Evolutionary conservation across 2,797 vertebrate genomes (phyloP).

Genomic region (Euthynnus affinis): DNA sequence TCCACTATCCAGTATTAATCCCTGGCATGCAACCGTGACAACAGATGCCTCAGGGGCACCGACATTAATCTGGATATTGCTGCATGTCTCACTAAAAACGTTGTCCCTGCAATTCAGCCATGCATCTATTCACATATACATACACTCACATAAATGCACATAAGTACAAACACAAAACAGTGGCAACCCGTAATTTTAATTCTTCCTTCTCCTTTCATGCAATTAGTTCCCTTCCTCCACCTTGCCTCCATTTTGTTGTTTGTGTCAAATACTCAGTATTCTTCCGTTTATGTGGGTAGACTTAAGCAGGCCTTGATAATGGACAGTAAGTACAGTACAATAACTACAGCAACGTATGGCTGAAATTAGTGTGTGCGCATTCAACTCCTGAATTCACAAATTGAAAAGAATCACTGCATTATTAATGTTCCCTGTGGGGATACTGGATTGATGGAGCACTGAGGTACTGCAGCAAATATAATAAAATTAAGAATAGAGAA

Average conservation of each 20-base stretch:
- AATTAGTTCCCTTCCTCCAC: slow-evolving; percentile 8
- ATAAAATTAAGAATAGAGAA: neutral
- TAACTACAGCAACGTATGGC: neutral
- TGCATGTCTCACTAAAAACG: slow-evolving; percentile 15
- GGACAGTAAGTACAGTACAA: neutral
- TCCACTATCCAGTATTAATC: slow-evolving; percentile 43
- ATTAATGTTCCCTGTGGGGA: slow-evolving; percentile 22
- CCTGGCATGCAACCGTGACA: slow-evolving; percentile 8
- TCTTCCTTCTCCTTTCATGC: slow-evolving; percentile 3
- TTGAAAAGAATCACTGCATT: slow-evolving; percentile 20
- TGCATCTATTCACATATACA: slow-evolving; percentile 10
- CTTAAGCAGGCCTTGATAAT: neutral
- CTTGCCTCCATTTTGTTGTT: slow-evolving; percentile 3
- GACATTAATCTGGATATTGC: slow-evolving; percentile 51
- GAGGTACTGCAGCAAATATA: neutral
- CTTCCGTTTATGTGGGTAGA: neutral
- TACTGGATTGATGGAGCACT: slow-evolving; percentile 10
- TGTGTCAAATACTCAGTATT: slow-evolving; percentile 5
- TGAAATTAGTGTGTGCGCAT: neutral
- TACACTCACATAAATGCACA: slow-evolving; percentile 6
- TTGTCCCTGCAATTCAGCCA: slow-evolving; percentile 14
- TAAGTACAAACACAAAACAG: neutral
- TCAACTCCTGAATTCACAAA: slow-evolving; percentile 18
- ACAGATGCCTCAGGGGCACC: slow-evolving; percentile 38
- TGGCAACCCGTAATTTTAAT: neutral